Evolutionary conservation across 2,113 vertebrate genomes (phyloP), one percentile per base, ranked within the genome.

Genomic region (Xyrauchen texanus): DNA sequence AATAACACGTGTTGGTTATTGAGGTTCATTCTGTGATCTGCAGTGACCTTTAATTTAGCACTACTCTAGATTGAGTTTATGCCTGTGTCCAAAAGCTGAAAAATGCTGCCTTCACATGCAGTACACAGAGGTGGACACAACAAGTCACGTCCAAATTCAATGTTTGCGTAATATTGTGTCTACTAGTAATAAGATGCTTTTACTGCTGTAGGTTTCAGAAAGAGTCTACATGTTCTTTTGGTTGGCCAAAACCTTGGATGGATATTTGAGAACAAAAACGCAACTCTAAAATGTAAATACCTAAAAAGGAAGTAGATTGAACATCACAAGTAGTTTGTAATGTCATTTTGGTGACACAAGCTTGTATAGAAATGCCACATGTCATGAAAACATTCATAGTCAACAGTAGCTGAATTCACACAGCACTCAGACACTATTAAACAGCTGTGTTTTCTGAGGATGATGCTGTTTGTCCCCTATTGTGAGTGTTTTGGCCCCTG

Each of bases 1-100:
- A 55, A 4, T 80, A 74, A 7, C 87, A 84, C 77, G 63, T 47
- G 5, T 12, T 67, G 42, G 49, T 68, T 10, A 8, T 52, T 10
- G 11, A 52, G 51, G 5, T 0, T 52, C 9, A 52, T 52, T 52
- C 51, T 52, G 51, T 8, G 5, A 52, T 52, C 51, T 4, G 11
- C 4, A 52, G 9, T 52, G 51, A 34, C 21, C 21, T 52, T 52
- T 52, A 11, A 9, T 55, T 55, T 55, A 12, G 10, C 10, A 10
- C 52, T 0, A 0, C 1, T 55, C 11, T 55, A 12, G 52, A 55
- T 55, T 5, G 12, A 5, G 4, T 11, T 55, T 12, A 4, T 55
- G 52, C 9, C 11, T 55, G 11, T 34, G 21, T 34, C 51, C 7
- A 8, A 52, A 8, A 52, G 51, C 11, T 11, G 10, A 52, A 7